phyloP scores from a whole-genome alignment of 2,888 invertebrate species.

The Campaea margaritaria region DNA sequence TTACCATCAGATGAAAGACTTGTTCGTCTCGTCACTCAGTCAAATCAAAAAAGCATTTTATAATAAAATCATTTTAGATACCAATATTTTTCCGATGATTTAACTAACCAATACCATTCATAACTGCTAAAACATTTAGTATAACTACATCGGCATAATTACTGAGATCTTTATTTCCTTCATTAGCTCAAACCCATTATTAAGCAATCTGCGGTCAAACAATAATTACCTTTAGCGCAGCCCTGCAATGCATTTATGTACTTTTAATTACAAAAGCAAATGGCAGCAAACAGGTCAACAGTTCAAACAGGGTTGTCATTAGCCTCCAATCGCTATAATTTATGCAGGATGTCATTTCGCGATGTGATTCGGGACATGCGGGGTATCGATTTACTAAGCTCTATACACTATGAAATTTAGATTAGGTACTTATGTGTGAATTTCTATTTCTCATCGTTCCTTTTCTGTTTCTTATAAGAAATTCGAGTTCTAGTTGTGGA shows the following conservation, averaged over 20 bases:
- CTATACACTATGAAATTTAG: neutral
- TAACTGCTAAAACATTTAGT: neutral
- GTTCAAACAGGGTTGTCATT: conserved; percentile 67
- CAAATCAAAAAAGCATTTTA: no score
- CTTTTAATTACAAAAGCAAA: conserved; percentile 75
- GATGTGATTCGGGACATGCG: conserved; percentile 38
- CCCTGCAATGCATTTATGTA: conserved; percentile 55
- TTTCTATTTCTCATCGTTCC: no score
- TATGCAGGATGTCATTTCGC: conserved; percentile 68
- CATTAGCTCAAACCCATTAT: conserved; percentile 13
- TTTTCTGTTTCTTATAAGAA: no score
- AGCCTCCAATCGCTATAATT: conserved; percentile 77
- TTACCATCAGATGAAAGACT: no score
- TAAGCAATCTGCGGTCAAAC: conserved; percentile 19
- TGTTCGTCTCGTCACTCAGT: no score
- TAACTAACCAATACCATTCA: no score
- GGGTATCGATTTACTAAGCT: neutral
- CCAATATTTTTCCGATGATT: no score
- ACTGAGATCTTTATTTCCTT: neutral
- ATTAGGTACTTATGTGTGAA: neutral
- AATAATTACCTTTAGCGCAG: conserved; percentile 20
- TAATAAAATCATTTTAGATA: no score
- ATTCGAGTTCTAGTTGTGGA: no score
- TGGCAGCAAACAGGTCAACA: conserved; percentile 63
- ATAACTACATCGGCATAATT: neutral